Base-by-base conservation (phyloP, 2,888 invertebrate species). In the Choristoneura rosaceana region DNA sequence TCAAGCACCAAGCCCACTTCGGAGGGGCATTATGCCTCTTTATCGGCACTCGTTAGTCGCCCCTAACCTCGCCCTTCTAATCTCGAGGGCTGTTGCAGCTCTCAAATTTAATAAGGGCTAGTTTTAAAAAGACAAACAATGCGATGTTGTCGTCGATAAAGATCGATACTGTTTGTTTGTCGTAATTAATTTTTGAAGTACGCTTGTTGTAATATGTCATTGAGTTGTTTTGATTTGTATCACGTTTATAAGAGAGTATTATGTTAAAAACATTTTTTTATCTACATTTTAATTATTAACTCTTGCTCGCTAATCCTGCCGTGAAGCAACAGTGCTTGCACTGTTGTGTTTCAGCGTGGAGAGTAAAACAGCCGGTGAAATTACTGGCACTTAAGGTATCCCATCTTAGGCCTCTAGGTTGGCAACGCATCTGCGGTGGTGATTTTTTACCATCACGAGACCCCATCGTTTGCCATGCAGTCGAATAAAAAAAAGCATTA, bases 1-100 rank as follows among this genome's bases (percentile, higher is more conserved):
- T 41, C 76, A 80, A 81, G 75, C 58, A 77, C 85, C 88, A 80
- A 75, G 75, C 75, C 65, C 75, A 74, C 71, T 73, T 77, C 81
- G 77, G 85, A 90, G 89, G 88, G 89, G 90, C 89, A 91, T 92
- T 88, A 92, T 85, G 85, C 87, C 88, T 90, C 87, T 91, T 93
- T 93, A 93, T 93, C 92, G 85, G 79, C 87, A 89, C 92, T 93
- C 92, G 92, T 93, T 92, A 91, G 89, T 88, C 90, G 87, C 89
- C 92, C 92, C 92, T 90, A 92, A 92, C 89, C 89, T 87, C 81
- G 81, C 89, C 92, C 89, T 88, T 89, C 84, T 89, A 90, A 90
- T 92, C 90, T 90, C 85, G 86, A 91, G 92, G 90, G 91, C 82
- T 89, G 87, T 87, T 84, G 86, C 83, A 87, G 84, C 87, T 89